Base-by-base conservation (phyloP, 2,113 vertebrate species). In the Acrocephalus kingi region DNA sequence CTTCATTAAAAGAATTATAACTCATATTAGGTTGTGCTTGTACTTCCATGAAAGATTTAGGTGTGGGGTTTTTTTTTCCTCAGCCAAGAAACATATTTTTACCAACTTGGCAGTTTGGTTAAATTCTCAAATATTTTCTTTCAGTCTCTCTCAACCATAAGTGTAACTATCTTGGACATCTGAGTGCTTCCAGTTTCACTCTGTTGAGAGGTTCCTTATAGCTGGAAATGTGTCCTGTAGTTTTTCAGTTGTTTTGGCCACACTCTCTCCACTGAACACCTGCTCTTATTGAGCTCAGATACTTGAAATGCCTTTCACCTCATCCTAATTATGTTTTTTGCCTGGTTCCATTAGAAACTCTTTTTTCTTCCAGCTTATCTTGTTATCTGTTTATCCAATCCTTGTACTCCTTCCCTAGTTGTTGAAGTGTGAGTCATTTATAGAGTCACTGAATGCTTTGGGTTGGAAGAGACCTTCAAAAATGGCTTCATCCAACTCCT, bases 1-100 rank as follows among this genome's bases (percentile, higher is more conserved):
- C 12, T 89, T 86, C 3, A 48, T 89, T 89, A 24, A 52, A 82
- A 68, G 48, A 55, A 46, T 28, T 54, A 25, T 23, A 73, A 48
- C 51, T 71, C 9, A 17, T 46, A 54, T 28, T 33, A 79, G 15
- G 11, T 13, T 66, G 35, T 90, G 33, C 16, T 90, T 43, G 15
- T 54, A 46, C n/a, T 78, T 87, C 7, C 13, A 48, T 79, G n/a
- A 74, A 87, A 27, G 37, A 89, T 71, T 93, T 78, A 67, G 10
- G n/a, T 49, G 62, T 45, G 11, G 5, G 5, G 0, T 1, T 6
- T 43, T 15, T 51, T 4, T 64, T 6, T 68, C 4, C 31, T 21
- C n/a, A 49, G 58, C 8, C 31, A 84, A 67, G 66, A 89, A 94
- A 67, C 5, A 4, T 20, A 24, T 83, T 75, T 75, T 15, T 63